Evolutionary conservation across 2,797 vertebrate genomes (phyloP).

Genomic region (Moxostoma hubbsi): DNA sequence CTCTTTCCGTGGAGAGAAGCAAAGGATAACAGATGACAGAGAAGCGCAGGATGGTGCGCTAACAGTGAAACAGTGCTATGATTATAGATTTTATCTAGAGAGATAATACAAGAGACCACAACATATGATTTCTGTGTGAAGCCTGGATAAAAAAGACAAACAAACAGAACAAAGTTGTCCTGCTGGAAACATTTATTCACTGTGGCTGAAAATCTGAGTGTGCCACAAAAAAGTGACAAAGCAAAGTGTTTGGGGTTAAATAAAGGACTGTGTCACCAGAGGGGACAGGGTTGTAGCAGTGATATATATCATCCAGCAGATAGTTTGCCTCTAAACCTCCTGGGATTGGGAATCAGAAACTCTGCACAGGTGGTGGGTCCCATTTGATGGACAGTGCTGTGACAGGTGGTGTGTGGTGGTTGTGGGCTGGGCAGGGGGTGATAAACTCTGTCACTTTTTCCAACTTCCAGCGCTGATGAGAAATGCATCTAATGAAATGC

Average conservation of each 20-base stretch:
- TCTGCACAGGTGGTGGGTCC: conserved; percentile 48
- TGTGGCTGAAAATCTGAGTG: conserved; percentile 53
- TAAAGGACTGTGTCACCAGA: conserved; percentile 40
- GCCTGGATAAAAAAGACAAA: no score
- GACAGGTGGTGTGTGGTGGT: conserved; percentile 69
- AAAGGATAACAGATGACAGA: conserved; percentile 10
- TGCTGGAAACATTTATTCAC: conserved; percentile 57
- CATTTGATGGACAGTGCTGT: conserved; percentile 69
- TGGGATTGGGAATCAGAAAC: conserved; percentile 45
- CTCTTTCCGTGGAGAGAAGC: background rate
- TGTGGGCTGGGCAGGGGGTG: conserved; percentile 59
- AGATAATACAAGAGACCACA: conserved; percentile 33
- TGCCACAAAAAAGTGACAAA: conserved; percentile 1
- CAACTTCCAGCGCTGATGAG: conserved; percentile 40
- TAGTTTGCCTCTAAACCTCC: conserved; percentile 43
- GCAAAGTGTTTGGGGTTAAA: conserved; percentile 35
- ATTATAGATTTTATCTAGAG: conserved; percentile 34
- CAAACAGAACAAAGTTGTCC: conserved; percentile 59
- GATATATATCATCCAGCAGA: conserved; percentile 48
- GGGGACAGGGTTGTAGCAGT: conserved; percentile 32
- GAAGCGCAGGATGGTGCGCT: background rate
- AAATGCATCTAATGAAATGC: conserved; percentile 46
- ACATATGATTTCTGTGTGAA: conserved; percentile 24
- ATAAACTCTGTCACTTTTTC: conserved; percentile 73
- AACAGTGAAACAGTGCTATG: conserved; percentile 4